phyloP scores from a whole-genome alignment of 2,113 vertebrate genomes.

The Lampris megalopsis region DNA sequence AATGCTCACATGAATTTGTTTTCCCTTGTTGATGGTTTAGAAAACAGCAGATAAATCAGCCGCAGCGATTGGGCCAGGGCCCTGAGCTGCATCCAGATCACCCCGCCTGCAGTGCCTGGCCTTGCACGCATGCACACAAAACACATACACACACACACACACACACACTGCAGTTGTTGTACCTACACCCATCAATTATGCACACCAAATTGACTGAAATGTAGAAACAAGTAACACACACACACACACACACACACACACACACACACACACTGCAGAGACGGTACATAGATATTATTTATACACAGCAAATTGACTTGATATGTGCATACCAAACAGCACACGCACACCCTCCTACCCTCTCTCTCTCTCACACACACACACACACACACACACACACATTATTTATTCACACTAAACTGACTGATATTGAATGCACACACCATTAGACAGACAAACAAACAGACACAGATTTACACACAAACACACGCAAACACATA shows the following conservation, averaged over 20 bases:
- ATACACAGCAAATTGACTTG: not conserved
- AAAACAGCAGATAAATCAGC: conserved; percentile 77
- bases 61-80: conserved; percentile 47
- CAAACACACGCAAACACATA: not conserved
- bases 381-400: not conserved
- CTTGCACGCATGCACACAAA: not conserved
- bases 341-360: not conserved
- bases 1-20: conserved; percentile 73
- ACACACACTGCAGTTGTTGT: not conserved
- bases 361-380: not conserved
- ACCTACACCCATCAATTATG: conserved; percentile 3
- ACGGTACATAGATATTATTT: not conserved
- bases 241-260: not conserved
- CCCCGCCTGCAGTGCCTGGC: not conserved
- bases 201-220: conserved; percentile 8
- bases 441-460: no score
- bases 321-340: not conserved
- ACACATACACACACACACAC: conserved; percentile 20
- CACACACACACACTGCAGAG: conserved; percentile 6
- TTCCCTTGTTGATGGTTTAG: conserved; percentile 67
- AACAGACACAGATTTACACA: no score
- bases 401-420: not conserved
- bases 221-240: not conserved
- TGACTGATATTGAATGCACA: not conserved
- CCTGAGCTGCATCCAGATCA: conserved; percentile 66